phyloP scores from a whole-genome alignment of 2,888 invertebrate genomes.

The Tetragnatha montana region DNA sequence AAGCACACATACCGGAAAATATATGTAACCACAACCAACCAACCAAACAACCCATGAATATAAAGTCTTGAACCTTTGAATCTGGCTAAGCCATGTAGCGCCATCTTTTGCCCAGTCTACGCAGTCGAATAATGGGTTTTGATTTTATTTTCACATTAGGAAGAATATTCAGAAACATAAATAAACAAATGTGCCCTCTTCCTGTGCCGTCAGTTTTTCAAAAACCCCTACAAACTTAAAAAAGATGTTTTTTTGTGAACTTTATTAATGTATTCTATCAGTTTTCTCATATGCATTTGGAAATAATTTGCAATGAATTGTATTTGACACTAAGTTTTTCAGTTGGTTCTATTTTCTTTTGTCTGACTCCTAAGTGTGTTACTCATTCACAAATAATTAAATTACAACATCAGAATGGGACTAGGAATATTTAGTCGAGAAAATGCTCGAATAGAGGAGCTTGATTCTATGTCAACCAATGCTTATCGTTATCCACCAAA shows the following conservation, averaged over 20 bases:
- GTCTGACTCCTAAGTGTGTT: not conserved
- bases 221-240: not conserved
- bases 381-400: not conserved
- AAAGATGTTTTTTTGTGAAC: not conserved
- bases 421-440: constrained; percentile 58
- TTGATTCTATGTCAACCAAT: constrained; percentile 61
- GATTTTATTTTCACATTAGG: no score
- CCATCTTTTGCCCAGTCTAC: no score
- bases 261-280: not conserved
- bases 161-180: not conserved
- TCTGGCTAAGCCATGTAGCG: no score
- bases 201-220: not conserved
- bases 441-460: constrained; percentile 70
- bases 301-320: not conserved
- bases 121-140: no score
- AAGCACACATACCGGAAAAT: no score
- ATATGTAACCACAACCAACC: no score
- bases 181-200: not conserved
- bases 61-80: no score
- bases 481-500: constrained; percentile 69
- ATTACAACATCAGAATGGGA: constrained; percentile 44
- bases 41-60: no score
- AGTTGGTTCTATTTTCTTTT: not conserved
- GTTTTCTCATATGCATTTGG: not conserved
- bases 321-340: not conserved